Conservation (phyloP, 2,797 vertebrate genomes). For the Sparus aurata region DNA sequence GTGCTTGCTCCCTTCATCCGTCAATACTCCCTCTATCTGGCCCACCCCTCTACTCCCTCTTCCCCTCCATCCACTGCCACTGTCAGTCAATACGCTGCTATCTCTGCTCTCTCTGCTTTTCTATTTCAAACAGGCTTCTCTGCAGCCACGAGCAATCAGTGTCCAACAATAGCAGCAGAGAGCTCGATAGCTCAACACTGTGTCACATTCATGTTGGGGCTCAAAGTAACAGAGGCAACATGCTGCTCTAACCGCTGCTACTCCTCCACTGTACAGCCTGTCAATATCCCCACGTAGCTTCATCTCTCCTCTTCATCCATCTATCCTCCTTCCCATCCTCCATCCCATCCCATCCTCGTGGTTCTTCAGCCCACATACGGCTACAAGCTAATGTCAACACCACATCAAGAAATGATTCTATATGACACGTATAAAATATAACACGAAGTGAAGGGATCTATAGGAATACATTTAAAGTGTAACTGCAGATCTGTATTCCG, state of each 20-base stretch:
- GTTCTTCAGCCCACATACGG: slow-evolving; percentile 5
- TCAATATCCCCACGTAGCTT: slow-evolving; percentile 29
- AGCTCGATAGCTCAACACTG: slow-evolving; percentile 22
- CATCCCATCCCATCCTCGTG: neutral
- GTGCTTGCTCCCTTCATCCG: slow-evolving; percentile 32
- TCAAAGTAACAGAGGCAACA: slow-evolving; percentile 28
- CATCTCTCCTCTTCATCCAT: slow-evolving; percentile 1
- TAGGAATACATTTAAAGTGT: too few species aligned
- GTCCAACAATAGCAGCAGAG: slow-evolving; percentile 31
- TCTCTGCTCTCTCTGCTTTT: slow-evolving; percentile 48
- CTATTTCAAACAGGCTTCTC: slow-evolving; percentile 38
- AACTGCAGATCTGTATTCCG: too few species aligned
- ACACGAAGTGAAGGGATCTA: neutral
- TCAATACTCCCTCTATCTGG: slow-evolving; percentile 34
- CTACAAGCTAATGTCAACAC: slow-evolving; percentile 15
- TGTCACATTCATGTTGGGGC: slow-evolving; percentile 27
- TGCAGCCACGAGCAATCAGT: slow-evolving; percentile 34
- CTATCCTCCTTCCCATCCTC: slow-evolving; percentile 1
- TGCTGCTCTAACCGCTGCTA: slow-evolving; percentile 29
- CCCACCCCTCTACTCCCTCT: neutral
- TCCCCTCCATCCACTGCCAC: slow-evolving; percentile 34
- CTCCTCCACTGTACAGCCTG: slow-evolving; percentile 8
- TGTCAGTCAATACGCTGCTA: slow-evolving; percentile 53
- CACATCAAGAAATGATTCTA: neutral
- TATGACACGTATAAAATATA: slow-evolving; percentile 3